A percentile compares a stretch with the other conserved stretches of the same genome.
Evolutionary conservation across 2,797 vertebrate species (phyloP).

Genomic region (Urosaurus nigricauda): DNA sequence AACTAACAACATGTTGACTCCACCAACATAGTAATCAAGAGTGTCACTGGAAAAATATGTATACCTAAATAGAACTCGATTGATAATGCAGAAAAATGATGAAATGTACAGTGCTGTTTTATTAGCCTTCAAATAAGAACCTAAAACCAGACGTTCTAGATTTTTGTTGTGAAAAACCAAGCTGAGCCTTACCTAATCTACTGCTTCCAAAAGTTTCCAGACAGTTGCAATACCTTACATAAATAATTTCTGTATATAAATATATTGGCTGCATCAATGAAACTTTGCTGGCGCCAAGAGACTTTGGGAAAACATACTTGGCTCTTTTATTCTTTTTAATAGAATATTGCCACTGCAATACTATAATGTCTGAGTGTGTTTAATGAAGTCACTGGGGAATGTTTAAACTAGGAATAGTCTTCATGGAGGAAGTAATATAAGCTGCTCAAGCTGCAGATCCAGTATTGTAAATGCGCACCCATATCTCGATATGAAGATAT

Average conservation of each 20-base stretch:
- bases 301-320: constrained; percentile 64
- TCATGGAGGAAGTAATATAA: constrained; percentile 40
- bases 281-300: constrained; percentile 46
- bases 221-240: constrained; percentile 64
- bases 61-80: constrained; percentile 59
- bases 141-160: constrained; percentile 61
- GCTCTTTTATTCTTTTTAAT: constrained; percentile 22
- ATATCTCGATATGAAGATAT: neutral
- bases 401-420: constrained; percentile 56
- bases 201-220: constrained; percentile 66
- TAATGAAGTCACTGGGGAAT: constrained; percentile 53
- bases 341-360: constrained; percentile 39
- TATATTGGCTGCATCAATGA: constrained; percentile 47
- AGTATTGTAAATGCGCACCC: constrained; percentile 29
- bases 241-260: constrained; percentile 61
- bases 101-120: constrained; percentile 71
- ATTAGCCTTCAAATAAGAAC: constrained; percentile 61
- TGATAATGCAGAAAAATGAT: constrained; percentile 50
- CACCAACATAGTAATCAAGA: constrained; percentile 64
- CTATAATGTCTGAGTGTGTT: constrained; percentile 59
- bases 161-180: constrained; percentile 61
- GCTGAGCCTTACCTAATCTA: constrained; percentile 58
- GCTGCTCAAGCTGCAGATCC: constrained; percentile 17
- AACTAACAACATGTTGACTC: constrained; percentile 47
- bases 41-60: constrained; percentile 67